Conservation (phyloP, 2,113 vertebrate genomes). For the Uria aalge region DNA sequence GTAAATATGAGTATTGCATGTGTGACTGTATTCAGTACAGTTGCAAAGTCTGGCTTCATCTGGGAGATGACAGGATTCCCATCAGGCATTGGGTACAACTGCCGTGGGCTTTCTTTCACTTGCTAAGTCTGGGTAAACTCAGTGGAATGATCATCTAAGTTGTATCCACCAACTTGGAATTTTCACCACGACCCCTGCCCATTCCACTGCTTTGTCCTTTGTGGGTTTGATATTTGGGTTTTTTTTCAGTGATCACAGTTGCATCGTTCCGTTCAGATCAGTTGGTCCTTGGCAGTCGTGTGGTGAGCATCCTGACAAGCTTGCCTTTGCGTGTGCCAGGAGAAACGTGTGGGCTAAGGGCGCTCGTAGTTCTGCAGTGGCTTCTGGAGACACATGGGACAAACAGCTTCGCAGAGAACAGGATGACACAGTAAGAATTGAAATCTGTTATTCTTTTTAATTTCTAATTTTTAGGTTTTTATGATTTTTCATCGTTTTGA, state of each 20-base stretch:
- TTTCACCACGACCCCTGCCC: neutral
- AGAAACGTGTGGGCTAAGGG: neutral
- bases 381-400: neutral
- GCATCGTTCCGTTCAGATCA: neutral
- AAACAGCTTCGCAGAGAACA: neutral
- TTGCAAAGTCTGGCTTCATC: neutral
- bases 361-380: neutral
- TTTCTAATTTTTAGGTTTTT: neutral
- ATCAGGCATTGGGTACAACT: neutral
- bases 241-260: neutral
- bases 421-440: neutral
- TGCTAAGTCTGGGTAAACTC: neutral
- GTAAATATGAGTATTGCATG: neutral
- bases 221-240: neutral
- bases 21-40: neutral
- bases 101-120: neutral
- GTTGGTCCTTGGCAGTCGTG: neutral
- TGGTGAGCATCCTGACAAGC: neutral
- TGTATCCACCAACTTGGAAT: no score
- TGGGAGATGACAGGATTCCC: neutral
- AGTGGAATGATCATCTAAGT: neutral
- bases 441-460: neutral
- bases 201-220: neutral
- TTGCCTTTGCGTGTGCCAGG: accelerated
- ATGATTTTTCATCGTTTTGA: neutral